Base-by-base conservation (phyloP, 2,797 vertebrate genomes). In the Danionella dracula region DNA sequence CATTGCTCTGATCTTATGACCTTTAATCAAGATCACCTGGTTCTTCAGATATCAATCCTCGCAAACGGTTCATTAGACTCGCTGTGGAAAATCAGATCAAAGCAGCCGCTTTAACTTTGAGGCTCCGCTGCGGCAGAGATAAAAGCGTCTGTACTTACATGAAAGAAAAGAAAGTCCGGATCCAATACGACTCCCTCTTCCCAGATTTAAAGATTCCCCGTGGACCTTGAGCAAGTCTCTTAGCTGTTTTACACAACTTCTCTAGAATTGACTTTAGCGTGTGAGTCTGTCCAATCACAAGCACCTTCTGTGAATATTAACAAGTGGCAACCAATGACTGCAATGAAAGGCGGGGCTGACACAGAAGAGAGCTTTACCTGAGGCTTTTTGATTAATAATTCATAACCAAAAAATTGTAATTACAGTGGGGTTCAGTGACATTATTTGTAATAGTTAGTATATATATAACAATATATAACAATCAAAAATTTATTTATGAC, bases 181-280 rank as follows among this genome's bases (percentile, higher is more conserved):
- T 31, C 19, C 5, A 40, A 38, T 35, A 55, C 1, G 17, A 34
- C 9, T 59, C 50, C n/a, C n/a, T 56, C 51, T 38, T 35, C 29
- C 45, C 21, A 45, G 56, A 29, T 38, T 66, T 57, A 40, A 45
- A 31, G 53, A 57, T 31, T 59, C 62, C 41, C 70, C 44, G 66
- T 56, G 57, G 66, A 68, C 64, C 53, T 41, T 60, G 73, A 65
- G 49, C 72, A 79, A 80, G 78, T 84, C 82, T 82, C 83, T 63
- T n/a, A n/a, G n/a, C 59, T 80, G 83, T 80, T 82, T 84, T 67
- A 81, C 80, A 81, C 83, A 89, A 89, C 85, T 90, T 89, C 78
- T 66, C 75, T 80, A 84, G 82, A 73, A 84, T 78, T 84, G 84
- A 82, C 85, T 87, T 88, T 88, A 87, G 74, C 81, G 76, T 38